These are phyloP conservation scores for Leucophenga maculata DNA, from an alignment of 2,888 invertebrate genomes.

Conservation along the genomic window DNA sequence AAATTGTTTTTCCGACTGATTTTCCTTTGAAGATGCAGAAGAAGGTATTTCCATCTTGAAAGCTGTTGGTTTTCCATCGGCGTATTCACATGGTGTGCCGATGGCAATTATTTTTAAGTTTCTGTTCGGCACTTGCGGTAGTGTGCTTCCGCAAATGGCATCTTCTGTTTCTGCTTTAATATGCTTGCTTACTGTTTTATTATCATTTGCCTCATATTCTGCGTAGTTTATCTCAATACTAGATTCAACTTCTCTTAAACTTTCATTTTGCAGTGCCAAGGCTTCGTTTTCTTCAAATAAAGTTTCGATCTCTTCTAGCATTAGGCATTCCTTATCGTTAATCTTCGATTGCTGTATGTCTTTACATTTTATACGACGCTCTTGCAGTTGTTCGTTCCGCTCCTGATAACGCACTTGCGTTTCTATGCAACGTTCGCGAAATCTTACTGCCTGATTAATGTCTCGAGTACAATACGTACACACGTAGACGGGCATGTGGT, in stretches of 20 bases:
- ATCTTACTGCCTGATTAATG: conserved; percentile 17
- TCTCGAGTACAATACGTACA: conserved; percentile 31
- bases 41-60: not conserved
- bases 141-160: not conserved
- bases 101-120: not conserved
- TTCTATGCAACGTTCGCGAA: conserved; percentile 30
- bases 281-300: not conserved
- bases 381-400: not conserved
- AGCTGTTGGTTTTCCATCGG: no score
- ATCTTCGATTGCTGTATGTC: not conserved
- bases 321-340: not conserved
- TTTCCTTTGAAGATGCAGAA: not conserved
- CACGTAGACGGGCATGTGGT: conserved; percentile 40
- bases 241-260: not conserved
- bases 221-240: not conserved
- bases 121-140: not conserved
- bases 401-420: not conserved
- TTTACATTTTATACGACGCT: not conserved
- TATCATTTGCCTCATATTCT: no score
- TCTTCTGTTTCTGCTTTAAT: not conserved
- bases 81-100: no score
- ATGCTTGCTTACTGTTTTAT: not conserved
- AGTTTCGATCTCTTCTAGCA: not conserved
- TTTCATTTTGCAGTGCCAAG: not conserved
- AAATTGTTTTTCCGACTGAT: not conserved